Evolutionary conservation across 2,113 vertebrate species (phyloP), one percentile per base, ranked within the genome.

Genomic region (Diphyllodes magnificus): DNA sequence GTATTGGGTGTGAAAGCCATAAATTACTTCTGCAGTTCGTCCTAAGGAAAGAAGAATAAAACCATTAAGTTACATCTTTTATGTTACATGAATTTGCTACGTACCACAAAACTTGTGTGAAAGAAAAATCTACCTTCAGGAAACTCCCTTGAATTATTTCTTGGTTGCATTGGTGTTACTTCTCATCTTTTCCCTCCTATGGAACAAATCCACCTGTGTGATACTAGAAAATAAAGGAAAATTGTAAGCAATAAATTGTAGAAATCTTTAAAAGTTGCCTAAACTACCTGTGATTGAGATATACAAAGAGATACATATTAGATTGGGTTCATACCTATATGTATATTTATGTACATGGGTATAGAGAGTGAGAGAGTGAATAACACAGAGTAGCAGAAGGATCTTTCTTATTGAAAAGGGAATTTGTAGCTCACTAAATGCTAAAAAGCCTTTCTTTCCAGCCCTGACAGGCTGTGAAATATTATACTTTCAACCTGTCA

Each of bases 401-500:
- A 25, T 84, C 24, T 37, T 17, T 39, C 59, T 33, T 72, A 42
- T 8, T 80, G 50, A 42, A 66, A 83, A 51, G 37, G 25, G 65
- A 86, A 47, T 75, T 78, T 88, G 47, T 86, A 71, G 35, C 61
- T 89, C 53, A 60, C 45, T 65, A 61, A 90, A 76, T 45, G 20
- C 53, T 92, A 60, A 81, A 89, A 84, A 76, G 9, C 42, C 66
- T 92, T 73, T 73, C 31, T 53, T 91, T 89, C n/a, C 54, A 91
- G 21, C n/a, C 42, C n/a, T 77, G 86, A 82, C 37, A 23, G 59
- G 10, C 61, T 90, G 42, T 93, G 94, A 96, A 94, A 89, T 87
- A 80, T 47, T 89, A 59, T 39, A 69, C 42, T 87, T 91, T 72
- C 92, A 95, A 93, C 66, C 45, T 89, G 40, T 91, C 86, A 59